Percentiles rank a stretch among this genome's conserved stretches.
These are phyloP conservation scores for Megatriorchis doriae DNA, from an alignment of 2,113 vertebrate genomes.

Conservation along the genomic window DNA sequence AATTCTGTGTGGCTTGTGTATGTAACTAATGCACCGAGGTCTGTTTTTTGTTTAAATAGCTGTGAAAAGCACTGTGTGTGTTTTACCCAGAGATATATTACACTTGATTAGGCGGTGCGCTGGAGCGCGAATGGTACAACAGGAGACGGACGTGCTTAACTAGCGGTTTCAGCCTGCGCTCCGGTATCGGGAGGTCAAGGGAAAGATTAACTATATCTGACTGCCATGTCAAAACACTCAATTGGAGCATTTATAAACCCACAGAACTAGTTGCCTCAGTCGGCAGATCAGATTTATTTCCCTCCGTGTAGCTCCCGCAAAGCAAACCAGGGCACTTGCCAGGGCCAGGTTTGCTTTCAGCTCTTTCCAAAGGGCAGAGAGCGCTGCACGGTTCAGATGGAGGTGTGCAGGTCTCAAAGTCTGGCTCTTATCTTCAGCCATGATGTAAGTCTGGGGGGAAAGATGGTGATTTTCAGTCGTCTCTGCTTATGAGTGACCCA, in stretches of 20 bases:
- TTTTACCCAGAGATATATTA: constrained; percentile 65
- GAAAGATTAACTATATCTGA: constrained; percentile 65
- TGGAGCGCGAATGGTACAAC: constrained; percentile 64
- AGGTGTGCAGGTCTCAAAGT: not conserved
- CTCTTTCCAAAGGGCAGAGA: not conserved
- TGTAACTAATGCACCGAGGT: not conserved
- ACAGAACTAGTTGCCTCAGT: constrained; percentile 19
- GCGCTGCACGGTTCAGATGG: not conserved
- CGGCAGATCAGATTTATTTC: constrained; percentile 33
- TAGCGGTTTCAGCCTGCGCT: constrained; percentile 13
- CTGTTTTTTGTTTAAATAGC: constrained; percentile 60
- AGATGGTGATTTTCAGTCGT: not conserved
- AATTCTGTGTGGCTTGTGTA: not conserved
- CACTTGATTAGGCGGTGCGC: constrained; percentile 67
- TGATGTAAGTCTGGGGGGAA: not conserved
- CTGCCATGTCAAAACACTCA: constrained; percentile 65
- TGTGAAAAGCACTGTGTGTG: constrained; percentile 64
- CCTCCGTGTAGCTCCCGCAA: accelerated
- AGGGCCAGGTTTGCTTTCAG: not conserved
- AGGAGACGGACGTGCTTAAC: constrained; percentile 53
- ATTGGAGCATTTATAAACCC: constrained; percentile 58
- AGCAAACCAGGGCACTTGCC: not conserved
- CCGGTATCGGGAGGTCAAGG: constrained; percentile 33
- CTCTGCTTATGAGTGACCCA: not conserved
- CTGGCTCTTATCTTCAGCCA: not conserved